Percentiles rank a stretch among this genome's conserved stretches.
Evolutionary conservation across 2,113 vertebrate species (phyloP).

Genomic region (Chauna torquata): DNA sequence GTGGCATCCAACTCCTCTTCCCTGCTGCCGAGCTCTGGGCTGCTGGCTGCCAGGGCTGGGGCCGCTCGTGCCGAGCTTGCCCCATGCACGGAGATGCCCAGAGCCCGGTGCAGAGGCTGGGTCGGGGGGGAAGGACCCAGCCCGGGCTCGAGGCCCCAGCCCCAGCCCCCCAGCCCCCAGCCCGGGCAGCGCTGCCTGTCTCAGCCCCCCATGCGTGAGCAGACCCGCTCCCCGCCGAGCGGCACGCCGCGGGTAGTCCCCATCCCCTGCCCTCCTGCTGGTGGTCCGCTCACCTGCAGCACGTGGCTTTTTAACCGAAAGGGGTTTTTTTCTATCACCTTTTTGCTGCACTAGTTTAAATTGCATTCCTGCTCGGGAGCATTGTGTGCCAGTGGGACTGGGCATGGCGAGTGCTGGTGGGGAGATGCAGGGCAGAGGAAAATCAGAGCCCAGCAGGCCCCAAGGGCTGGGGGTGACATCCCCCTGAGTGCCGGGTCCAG

Average conservation of each 20-base stretch:
- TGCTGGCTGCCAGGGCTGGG: accelerated
- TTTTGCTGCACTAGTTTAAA: background rate
- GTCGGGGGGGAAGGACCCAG: background rate
- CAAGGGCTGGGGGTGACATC: background rate
- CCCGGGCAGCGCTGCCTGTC: background rate
- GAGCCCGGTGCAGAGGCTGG: background rate
- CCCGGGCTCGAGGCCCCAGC: background rate
- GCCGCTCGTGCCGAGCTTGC: accelerated
- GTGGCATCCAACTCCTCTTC: background rate
- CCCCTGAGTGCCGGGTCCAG: background rate
- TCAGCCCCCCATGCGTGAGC: background rate
- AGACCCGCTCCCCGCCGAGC: background rate
- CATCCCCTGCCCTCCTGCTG: background rate
- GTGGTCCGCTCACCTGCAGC: background rate
- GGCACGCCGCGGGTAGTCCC: background rate
- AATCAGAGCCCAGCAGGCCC: background rate
- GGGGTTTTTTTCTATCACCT: background rate
- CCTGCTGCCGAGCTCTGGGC: accelerated
- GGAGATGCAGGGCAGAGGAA: background rate
- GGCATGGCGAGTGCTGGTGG: background rate
- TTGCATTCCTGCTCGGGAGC: background rate
- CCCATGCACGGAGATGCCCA: accelerated
- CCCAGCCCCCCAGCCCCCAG: background rate
- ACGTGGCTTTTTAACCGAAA: background rate
- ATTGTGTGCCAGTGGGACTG: background rate